Conservation (phyloP, 1,140 invertebrate genomes). For the Palaemon carinicauda region DNA sequence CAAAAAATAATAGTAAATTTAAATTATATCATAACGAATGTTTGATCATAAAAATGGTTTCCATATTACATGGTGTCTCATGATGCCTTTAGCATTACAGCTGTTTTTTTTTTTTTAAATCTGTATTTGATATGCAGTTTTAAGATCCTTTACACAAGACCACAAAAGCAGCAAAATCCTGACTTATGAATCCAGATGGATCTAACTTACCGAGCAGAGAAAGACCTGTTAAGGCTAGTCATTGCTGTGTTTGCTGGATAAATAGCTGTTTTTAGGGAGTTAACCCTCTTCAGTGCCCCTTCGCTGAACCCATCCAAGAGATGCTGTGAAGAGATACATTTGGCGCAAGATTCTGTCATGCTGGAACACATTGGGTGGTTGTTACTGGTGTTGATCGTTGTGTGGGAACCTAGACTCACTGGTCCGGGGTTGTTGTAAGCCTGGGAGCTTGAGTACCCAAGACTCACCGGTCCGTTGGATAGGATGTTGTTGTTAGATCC, state of each 20-base stretch:
- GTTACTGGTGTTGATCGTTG: not conserved
- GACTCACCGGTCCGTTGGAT: conserved; percentile 28
- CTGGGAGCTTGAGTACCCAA: not conserved
- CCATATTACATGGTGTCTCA: too few species aligned
- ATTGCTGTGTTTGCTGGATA: conserved; percentile 55
- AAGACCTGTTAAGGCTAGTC: conserved; percentile 57
- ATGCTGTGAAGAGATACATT: conserved; percentile 19
- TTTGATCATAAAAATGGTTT: too few species aligned
- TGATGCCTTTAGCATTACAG: too few species aligned
- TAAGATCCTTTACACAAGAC: too few species aligned
- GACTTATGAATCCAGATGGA: too few species aligned
- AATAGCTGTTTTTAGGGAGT: conserved; percentile 35
- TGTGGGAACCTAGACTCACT: conserved; percentile 14
- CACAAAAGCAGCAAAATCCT: too few species aligned
- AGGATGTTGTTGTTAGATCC: conserved; percentile 12
- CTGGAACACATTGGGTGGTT: not conserved
- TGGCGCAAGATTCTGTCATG: conserved; percentile 11
- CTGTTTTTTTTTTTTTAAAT: too few species aligned
- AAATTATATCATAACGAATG: too few species aligned
- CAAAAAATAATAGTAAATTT: too few species aligned
- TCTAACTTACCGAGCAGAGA: conserved; percentile 48
- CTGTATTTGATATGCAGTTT: too few species aligned
- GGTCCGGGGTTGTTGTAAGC: conserved; percentile 6
- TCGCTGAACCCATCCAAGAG: conserved; percentile 22
- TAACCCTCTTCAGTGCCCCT: not conserved